phyloP scores from a whole-genome alignment of 2,797 vertebrate genomes.

The Lacerta agilis region DNA sequence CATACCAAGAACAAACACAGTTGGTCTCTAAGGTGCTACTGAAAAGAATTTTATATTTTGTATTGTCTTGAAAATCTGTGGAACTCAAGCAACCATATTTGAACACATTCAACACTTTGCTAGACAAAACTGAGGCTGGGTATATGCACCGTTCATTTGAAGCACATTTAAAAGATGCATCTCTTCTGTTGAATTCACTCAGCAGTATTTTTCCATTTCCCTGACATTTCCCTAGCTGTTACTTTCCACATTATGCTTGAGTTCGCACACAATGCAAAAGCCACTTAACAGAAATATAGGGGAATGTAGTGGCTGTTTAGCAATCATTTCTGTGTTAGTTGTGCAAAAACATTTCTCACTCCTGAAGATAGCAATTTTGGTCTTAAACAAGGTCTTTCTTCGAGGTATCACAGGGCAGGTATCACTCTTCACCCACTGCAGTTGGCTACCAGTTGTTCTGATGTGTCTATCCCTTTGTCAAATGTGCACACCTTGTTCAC shows the following conservation, averaged over 20 bases:
- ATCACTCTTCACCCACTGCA: background rate
- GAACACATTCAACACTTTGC: background rate
- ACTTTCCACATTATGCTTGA: background rate
- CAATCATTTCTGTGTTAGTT: background rate
- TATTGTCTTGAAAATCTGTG: background rate
- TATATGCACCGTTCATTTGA: too few relatives aligned
- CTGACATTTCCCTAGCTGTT: background rate
- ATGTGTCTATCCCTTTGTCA: background rate
- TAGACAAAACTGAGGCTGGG: background rate
- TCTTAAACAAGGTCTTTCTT: background rate
- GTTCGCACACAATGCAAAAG: too few relatives aligned
- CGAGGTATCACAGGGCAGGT: background rate
- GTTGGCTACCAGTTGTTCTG: background rate
- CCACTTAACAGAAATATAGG: too few relatives aligned
- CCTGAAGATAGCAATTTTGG: background rate
- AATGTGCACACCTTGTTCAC: background rate
- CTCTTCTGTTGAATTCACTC: too few relatives aligned
- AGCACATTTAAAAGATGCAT: too few relatives aligned
- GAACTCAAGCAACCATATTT: background rate
- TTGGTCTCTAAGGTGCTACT: too few relatives aligned
- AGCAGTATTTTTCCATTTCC: background rate
- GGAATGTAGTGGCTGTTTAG: too few relatives aligned
- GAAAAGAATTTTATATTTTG: too few relatives aligned
- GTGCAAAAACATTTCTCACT: background rate
- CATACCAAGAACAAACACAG: too few relatives aligned